phyloP scores from a whole-genome alignment of 2,888 invertebrate genomes.

The Pardosa pseudoannulata region DNA sequence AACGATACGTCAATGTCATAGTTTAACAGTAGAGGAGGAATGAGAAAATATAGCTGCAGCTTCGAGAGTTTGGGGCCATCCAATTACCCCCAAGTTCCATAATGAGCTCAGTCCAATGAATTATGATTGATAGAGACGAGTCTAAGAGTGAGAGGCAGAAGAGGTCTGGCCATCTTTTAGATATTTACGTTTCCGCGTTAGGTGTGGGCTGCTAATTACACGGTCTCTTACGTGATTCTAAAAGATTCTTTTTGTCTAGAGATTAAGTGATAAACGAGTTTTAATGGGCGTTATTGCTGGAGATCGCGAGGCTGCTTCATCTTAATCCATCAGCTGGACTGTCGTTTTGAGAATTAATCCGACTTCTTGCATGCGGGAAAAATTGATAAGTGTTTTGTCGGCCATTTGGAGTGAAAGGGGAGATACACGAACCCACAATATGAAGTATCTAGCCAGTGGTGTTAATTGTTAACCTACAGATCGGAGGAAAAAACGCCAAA shows the following conservation, averaged over 20 bases:
- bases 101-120: slow-evolving; percentile 2
- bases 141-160: background rate
- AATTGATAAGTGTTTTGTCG: no score
- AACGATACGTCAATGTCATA: slow-evolving; percentile 8
- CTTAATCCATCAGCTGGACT: background rate
- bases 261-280: background rate
- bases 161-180: background rate
- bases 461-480: no score
- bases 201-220: slow-evolving; percentile 58
- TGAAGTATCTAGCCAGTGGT: no score
- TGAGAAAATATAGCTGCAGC: background rate
- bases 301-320: background rate
- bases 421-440: no score
- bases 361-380: no score
- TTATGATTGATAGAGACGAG: slow-evolving; percentile 3
- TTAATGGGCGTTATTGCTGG: background rate
- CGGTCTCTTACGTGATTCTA: background rate
- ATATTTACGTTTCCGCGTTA: slow-evolving; percentile 49
- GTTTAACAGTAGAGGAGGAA: background rate
- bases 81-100: slow-evolving; percentile 1
- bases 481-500: no score
- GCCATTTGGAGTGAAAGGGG: no score
- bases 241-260: background rate
- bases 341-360: background rate
- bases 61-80: background rate